Conservation (phyloP, 2,113 vertebrate genomes). For the Oncorhynchus keta region DNA sequence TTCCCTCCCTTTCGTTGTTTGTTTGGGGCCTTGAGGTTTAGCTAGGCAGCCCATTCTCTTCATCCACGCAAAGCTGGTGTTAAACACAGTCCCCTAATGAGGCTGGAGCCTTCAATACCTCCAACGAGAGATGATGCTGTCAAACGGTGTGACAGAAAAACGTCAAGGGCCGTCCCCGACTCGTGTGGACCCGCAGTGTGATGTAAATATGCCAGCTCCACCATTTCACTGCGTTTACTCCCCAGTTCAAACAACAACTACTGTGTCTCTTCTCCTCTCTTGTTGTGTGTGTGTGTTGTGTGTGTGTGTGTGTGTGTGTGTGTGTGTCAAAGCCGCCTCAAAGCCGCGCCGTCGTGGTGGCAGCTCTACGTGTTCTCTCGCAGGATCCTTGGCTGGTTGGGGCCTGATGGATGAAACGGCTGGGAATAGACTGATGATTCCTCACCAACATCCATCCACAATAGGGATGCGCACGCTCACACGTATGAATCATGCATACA, state of each 20-base stretch:
- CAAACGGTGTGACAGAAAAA: slow-evolving; percentile 68
- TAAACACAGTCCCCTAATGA: slow-evolving; percentile 69
- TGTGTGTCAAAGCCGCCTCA: not conserved
- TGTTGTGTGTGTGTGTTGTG: not conserved
- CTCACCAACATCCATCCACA: not conserved
- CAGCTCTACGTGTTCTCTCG: slow-evolving; percentile 64
- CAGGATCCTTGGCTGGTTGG: slow-evolving; percentile 51
- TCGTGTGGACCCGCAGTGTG: slow-evolving; percentile 50
- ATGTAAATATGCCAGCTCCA: slow-evolving; percentile 73
- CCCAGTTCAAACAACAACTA: slow-evolving; percentile 66
- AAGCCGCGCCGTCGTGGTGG: slow-evolving; percentile 65
- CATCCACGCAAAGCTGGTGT: slow-evolving; percentile 59
- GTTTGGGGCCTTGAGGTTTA: slow-evolving; percentile 54
- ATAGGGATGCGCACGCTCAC: too few relatives aligned
- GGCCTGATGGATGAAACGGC: slow-evolving; percentile 20
- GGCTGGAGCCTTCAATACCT: slow-evolving; percentile 59
- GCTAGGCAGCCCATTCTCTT: too few relatives aligned
- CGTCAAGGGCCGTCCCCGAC: slow-evolving; percentile 54
- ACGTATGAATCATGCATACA: too few relatives aligned
- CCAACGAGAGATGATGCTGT: slow-evolving; percentile 64
- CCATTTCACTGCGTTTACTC: slow-evolving; percentile 67
- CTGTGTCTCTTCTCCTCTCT: slow-evolving; percentile 35
- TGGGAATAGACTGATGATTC: slow-evolving; percentile 2
- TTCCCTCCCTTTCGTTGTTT: slow-evolving; percentile 56
- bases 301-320: too few relatives aligned